Evolutionary conservation across 37 sponge, comb jelly and placozoan genomes (phyloP).

Genomic region (Beroe forskalii): DNA sequence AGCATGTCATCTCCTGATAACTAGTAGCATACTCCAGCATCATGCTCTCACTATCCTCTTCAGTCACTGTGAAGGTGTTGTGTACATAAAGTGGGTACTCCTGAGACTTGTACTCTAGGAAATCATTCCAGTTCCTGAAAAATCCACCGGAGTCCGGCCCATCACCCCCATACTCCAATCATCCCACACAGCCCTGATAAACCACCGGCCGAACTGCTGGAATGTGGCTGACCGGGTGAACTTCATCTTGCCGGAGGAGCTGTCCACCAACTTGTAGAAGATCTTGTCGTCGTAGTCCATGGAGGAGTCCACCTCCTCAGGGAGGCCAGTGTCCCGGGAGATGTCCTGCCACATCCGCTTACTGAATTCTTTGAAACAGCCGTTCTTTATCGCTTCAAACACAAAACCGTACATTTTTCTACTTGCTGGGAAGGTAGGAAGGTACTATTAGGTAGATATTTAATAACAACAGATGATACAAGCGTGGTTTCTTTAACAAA

Average conservation of each 20-base stretch:
- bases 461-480: too few species aligned
- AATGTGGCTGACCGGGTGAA: constrained; percentile 9
- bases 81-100: constrained; percentile 32
- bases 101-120: constrained; percentile 46
- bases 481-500: too few species aligned
- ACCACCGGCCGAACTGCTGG: constrained; percentile 28
- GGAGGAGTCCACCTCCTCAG: constrained; percentile 3
- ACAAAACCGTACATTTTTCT: constrained; percentile 21
- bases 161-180: constrained; percentile 16
- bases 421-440: background rate
- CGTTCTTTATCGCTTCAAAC: background rate
- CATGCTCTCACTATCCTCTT: constrained; percentile 37
- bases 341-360: constrained; percentile 44
- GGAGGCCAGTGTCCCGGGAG: background rate
- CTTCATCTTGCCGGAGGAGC: background rate
- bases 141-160: constrained; percentile 27
- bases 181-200: background rate
- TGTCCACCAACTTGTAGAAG: background rate
- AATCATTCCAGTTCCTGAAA: constrained; percentile 45
- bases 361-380: background rate
- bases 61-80: constrained; percentile 6
- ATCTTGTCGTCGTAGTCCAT: background rate
- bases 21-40: background rate
- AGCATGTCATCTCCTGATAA: background rate
- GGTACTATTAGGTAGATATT: too few species aligned